Evolutionary conservation across 2,113 vertebrate genomes (phyloP).

Genomic region (Hemiprocne comata): DNA sequence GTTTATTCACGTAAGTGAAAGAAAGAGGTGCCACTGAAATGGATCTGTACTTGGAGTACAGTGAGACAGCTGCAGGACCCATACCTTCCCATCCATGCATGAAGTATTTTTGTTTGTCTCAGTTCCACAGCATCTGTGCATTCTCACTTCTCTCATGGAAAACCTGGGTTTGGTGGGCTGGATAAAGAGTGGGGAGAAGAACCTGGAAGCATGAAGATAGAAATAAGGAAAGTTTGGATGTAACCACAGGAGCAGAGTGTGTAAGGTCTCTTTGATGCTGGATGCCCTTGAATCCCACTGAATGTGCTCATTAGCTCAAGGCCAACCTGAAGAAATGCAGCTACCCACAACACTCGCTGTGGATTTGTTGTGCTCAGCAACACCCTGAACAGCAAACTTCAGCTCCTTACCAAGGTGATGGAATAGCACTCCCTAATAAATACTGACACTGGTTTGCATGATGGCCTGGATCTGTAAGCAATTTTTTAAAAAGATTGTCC

Average conservation of each 20-base stretch:
- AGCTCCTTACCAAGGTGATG: background rate
- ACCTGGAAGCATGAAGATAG: background rate
- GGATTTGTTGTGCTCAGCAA: background rate
- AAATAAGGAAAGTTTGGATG: background rate
- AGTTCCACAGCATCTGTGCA: background rate
- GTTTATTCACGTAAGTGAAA: background rate
- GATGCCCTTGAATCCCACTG: background rate
- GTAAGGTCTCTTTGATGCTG: background rate
- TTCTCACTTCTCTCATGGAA: background rate
- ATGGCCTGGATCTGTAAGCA: background rate
- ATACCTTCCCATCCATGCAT: background rate
- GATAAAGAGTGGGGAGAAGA: background rate
- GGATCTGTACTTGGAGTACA: background rate
- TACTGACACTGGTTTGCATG: background rate
- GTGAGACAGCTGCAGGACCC: background rate
- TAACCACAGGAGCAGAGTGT: background rate
- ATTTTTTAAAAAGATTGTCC: background rate
- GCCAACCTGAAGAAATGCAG: background rate
- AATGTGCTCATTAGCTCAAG: background rate
- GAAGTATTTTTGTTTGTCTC: background rate
- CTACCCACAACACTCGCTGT: background rate
- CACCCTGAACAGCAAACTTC: background rate
- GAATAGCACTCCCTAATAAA: background rate
- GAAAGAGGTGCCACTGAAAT: background rate
- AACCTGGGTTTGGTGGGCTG: background rate